A percentile compares a stretch with the other conserved stretches of the same genome.
phyloP scores from a whole-genome alignment of 2,113 vertebrate species.

The Isurus oxyrinchus region DNA sequence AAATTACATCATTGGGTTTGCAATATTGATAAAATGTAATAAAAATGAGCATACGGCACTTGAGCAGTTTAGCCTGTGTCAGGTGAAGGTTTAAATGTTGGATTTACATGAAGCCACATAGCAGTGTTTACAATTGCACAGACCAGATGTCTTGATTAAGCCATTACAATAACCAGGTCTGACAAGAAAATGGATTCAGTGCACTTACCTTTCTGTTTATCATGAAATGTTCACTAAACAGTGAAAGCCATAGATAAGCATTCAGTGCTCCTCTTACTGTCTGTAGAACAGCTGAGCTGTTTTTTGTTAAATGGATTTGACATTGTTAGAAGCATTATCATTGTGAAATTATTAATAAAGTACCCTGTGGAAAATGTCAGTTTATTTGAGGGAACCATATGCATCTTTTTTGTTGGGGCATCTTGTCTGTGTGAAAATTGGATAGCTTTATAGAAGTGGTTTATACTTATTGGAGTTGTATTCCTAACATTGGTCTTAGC shows the following conservation, averaged over 20 bases:
- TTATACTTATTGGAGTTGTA: neutral
- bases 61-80: conserved; percentile 40
- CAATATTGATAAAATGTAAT: conserved; percentile 63
- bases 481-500: neutral
- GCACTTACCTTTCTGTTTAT: conserved; percentile 38
- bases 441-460: neutral
- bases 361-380: neutral
- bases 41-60: conserved; percentile 51
- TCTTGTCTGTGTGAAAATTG: neutral
- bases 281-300: conserved; percentile 18
- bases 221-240: conserved; percentile 35
- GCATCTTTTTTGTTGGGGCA: neutral
- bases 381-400: neutral
- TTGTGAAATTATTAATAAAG: neutral
- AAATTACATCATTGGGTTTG: conserved; percentile 68
- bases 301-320: conserved; percentile 22
- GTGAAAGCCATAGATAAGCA: conserved; percentile 36
- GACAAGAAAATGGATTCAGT: conserved; percentile 36
- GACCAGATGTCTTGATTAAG: conserved; percentile 35
- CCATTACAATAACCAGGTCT: conserved; percentile 38
- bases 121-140: conserved; percentile 29
- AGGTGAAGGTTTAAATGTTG: conserved; percentile 37
- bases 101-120: conserved; percentile 22
- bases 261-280: neutral
- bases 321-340: conserved; percentile 22